phyloP scores from a whole-genome alignment of 1,140 invertebrate species.

The Drosophila athabasca region DNA sequence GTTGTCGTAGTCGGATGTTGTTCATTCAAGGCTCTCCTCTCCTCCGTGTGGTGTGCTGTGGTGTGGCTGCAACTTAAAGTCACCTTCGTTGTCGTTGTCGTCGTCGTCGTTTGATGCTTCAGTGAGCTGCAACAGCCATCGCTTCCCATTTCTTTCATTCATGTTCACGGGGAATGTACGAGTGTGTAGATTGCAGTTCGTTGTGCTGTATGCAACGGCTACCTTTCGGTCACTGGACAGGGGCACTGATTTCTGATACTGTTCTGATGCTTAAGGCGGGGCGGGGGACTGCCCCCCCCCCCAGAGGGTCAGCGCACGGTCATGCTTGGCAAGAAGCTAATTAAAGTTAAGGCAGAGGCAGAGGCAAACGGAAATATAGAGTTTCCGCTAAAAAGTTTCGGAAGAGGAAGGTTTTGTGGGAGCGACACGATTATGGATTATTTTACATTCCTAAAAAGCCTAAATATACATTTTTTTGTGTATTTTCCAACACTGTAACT shows the following conservation, averaged over 20 bases:
- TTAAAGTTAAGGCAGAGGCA: slow-evolving; percentile 33
- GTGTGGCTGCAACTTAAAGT: slow-evolving; percentile 41
- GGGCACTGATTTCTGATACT: slow-evolving; percentile 38
- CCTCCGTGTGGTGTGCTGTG: background rate
- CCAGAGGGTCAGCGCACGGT: slow-evolving; percentile 27
- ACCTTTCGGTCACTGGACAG: slow-evolving; percentile 26
- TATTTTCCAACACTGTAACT: no score
- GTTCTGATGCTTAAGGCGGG: slow-evolving; percentile 3
- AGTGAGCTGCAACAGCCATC: slow-evolving; percentile 47
- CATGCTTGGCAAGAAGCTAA: slow-evolving; percentile 44
- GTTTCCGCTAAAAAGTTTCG: slow-evolving; percentile 30
- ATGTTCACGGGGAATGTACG: no score
- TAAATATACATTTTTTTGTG: no score
- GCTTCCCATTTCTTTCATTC: slow-evolving; percentile 41
- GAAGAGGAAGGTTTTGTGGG: background rate
- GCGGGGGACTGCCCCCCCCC: slow-evolving; percentile 13
- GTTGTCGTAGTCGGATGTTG: slow-evolving; percentile 35
- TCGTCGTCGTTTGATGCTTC: slow-evolving; percentile 49
- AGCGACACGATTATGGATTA: no score
- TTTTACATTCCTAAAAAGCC: no score
- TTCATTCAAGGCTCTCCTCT: slow-evolving; percentile 40
- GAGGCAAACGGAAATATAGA: no score
- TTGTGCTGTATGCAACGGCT: slow-evolving; percentile 36
- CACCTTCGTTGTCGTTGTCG: slow-evolving; percentile 30
- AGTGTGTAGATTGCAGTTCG: slow-evolving; percentile 18